These are phyloP conservation scores for Teleogryllus occipitalis DNA, from an alignment of 1,140 invertebrate species.

Conservation along the genomic window DNA sequence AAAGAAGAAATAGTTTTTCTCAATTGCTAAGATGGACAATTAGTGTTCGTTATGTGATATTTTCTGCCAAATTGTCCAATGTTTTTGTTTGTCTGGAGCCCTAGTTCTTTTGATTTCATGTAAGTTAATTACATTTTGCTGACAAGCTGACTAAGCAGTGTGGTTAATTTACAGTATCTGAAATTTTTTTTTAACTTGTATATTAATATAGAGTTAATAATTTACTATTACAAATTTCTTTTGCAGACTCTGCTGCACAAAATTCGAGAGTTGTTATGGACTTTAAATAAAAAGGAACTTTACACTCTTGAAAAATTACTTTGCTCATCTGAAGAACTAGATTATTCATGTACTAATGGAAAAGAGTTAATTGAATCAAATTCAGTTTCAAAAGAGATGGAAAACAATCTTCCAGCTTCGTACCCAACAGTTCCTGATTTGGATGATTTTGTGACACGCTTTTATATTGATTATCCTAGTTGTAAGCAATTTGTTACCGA, in stretches of 20 bases:
- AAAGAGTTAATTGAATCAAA: not conserved
- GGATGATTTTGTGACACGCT: constrained; percentile 59
- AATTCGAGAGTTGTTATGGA: constrained; percentile 82
- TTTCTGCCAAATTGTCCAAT: too few species aligned
- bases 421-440: constrained; percentile 40
- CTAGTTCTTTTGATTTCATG: too few species aligned
- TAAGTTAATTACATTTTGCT: too few species aligned
- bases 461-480: constrained; percentile 59
- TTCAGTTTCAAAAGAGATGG: constrained; percentile 34
- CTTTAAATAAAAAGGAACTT: constrained; percentile 73
- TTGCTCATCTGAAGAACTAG: constrained; percentile 78
- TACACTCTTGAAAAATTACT: constrained; percentile 76
- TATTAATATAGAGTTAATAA: too few species aligned
- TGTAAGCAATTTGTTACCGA: constrained; percentile 53
- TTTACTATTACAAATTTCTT: not conserved
- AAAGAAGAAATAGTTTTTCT: too few species aligned
- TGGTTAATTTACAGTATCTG: not conserved
- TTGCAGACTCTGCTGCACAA: constrained; percentile 66
- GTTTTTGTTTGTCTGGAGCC: too few species aligned
- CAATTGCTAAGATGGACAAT: too few species aligned
- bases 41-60: too few species aligned
- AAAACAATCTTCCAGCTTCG: constrained; percentile 34
- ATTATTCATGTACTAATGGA: constrained; percentile 28
- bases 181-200: not conserved
- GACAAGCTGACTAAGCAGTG: not conserved